A percentile compares a stretch with the other conserved stretches of the same genome.
Evolutionary conservation across 2,797 vertebrate species (phyloP).

Genomic region (Semaprochilodus insignis): DNA sequence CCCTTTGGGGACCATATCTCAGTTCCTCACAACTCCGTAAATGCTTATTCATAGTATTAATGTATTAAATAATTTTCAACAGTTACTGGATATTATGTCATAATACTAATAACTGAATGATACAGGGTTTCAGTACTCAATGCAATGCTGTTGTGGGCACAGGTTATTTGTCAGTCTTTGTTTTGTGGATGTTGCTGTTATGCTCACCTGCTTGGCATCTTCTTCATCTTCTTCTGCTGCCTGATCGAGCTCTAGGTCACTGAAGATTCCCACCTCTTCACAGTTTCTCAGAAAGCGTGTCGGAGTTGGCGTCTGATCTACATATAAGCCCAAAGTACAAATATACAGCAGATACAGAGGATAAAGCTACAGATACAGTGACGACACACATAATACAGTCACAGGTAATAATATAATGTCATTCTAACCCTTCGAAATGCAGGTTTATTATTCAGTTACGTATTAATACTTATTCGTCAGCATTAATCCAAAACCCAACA

Average conservation of each 20-base stretch:
- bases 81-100: no score
- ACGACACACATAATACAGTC: no score
- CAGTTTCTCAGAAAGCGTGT: conserved; percentile 97
- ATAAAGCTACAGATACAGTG: not conserved
- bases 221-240: conserved; percentile 85
- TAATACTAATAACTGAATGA: no score
- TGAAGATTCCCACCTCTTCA: conserved; percentile 97
- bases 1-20: no score
- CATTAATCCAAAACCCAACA: no score
- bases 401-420: no score
- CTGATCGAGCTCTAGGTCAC: conserved; percentile 94
- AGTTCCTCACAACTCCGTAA: no score
- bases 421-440: not conserved
- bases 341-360: not conserved
- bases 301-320: conserved; percentile 97
- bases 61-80: no score
- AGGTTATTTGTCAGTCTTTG: not conserved
- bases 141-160: not conserved
- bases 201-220: conserved; percentile 84
- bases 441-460: no score
- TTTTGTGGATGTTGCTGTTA: not conserved
- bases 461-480: no score
- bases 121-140: not conserved
- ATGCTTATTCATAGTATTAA: no score
- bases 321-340: conserved; percentile 38